These are phyloP conservation scores for Phragmatobia fuliginosa DNA, from an alignment of 2,888 invertebrate genomes.

Conservation along the genomic window DNA sequence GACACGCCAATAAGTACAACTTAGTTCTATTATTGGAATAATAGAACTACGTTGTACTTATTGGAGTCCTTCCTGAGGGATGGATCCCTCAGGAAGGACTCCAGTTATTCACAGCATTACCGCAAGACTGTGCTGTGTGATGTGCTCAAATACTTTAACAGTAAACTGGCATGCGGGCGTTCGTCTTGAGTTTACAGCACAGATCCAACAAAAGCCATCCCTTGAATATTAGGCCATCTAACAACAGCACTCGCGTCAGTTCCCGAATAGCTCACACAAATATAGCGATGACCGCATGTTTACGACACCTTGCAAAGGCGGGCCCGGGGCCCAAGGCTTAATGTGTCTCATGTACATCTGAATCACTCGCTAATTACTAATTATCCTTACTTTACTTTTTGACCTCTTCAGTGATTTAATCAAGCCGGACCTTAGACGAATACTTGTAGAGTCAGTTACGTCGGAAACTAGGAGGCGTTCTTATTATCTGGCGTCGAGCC, in stretches of 20 bases:
- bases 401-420: conserved; percentile 49
- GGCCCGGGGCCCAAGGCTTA: conserved; percentile 40
- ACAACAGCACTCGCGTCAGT: conserved; percentile 22
- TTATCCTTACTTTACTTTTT: conserved; percentile 44
- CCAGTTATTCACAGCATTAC: background rate
- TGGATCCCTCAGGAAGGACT: background rate
- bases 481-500: conserved; percentile 14
- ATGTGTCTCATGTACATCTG: conserved; percentile 22
- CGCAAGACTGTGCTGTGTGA: background rate
- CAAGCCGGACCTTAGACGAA: conserved; percentile 28
- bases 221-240: conserved; percentile 16
- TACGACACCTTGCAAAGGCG: conserved; percentile 24
- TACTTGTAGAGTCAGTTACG: conserved; percentile 17
- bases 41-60: too few relatives aligned
- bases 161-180: conserved; percentile 13
- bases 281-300: conserved; percentile 53
- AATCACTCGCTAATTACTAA: conserved; percentile 46
- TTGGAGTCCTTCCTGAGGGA: too few relatives aligned
- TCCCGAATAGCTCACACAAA: conserved; percentile 28
- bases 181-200: conserved; percentile 3
- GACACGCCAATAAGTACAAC: background rate
- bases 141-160: too few relatives aligned
- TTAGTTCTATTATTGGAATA: too few relatives aligned
- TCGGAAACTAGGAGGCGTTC: conserved; percentile 15
- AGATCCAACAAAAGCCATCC: conserved; percentile 18